phyloP scores from a whole-genome alignment of 30 jellyfish, hydroid and myxozoan genomes.

The Chironex yamaguchii region DNA sequence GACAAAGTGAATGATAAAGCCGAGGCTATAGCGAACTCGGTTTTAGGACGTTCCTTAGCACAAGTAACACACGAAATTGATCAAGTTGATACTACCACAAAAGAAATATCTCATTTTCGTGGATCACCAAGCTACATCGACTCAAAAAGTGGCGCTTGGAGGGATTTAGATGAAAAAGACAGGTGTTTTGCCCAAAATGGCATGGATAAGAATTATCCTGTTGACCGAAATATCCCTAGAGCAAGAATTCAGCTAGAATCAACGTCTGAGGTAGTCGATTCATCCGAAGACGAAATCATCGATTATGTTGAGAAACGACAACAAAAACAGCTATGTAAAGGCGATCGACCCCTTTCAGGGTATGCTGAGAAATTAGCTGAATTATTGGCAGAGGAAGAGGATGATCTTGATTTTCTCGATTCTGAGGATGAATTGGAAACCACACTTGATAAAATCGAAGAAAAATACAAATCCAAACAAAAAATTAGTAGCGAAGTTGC shows the following conservation, averaged over 20 bases:
- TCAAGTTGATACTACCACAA: not conserved
- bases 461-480: constrained; percentile 31
- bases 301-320: not conserved
- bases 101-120: not conserved
- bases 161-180: not conserved
- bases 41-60: not conserved
- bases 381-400: constrained; percentile 96
- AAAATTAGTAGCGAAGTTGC: constrained; percentile 43
- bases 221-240: not conserved
- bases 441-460: constrained; percentile 77
- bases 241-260: not conserved
- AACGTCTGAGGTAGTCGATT: not conserved
- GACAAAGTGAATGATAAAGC: not conserved
- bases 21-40: not conserved
- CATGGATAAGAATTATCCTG: not conserved
- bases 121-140: no score
- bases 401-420: constrained; percentile 84
- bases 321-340: constrained; percentile 26
- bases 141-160: not conserved
- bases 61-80: not conserved
- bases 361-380: constrained; percentile 92
- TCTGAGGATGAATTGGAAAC: constrained; percentile 92
- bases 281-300: not conserved
- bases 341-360: constrained; percentile 94
- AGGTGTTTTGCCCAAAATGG: not conserved